Base-by-base conservation (phyloP, 30 jellyfish, hydroid and myxozoan species). In the Sanderia malayensis region DNA sequence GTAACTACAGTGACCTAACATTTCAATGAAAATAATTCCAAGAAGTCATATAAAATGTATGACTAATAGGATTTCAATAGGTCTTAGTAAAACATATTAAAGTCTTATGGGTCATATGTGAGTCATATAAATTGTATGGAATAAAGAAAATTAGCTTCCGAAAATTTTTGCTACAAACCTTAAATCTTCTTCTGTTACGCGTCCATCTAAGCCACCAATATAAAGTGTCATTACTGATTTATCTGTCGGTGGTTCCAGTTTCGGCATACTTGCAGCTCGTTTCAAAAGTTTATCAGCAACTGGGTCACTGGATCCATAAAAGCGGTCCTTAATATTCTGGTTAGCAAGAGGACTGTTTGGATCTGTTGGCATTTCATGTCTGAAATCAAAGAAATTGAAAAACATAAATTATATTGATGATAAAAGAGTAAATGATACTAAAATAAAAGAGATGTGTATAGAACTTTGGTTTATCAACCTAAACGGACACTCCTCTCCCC, bases 401-500 rank as follows among this genome's bases (percentile, higher is more conserved):
- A n/a, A n/a, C n/a, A n/a, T n/a, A n/a, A n/a, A n/a, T n/a, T n/a
- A n/a, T n/a, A n/a, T n/a, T n/a, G n/a, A n/a, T n/a, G n/a, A n/a
- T n/a, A n/a, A n/a, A n/a, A n/a, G n/a, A n/a, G n/a, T n/a, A n/a
- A n/a, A n/a, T n/a, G n/a, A n/a, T n/a, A n/a, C n/a, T n/a, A n/a
- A n/a, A n/a, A n/a, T n/a, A n/a, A n/a, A n/a, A n/a, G n/a, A n/a
- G n/a, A n/a, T n/a, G n/a, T n/a, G n/a, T n/a, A n/a, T n/a, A n/a
- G n/a, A n/a, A n/a, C n/a, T n/a, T n/a, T n/a, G n/a, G n/a, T n/a
- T n/a, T n/a, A n/a, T n/a, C 0, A 28, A 89, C 97, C 97, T 82
- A 80, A 82, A 92, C 0, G 99, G 99, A 57, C 99, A 92, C 66
- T 84, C 99, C 61, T 92, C 99, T 33, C 99, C 99, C 46, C 99